Evolutionary conservation across 2,797 vertebrate species (phyloP), one percentile per base, ranked within the genome.

Genomic region (Podargus strigoides): DNA sequence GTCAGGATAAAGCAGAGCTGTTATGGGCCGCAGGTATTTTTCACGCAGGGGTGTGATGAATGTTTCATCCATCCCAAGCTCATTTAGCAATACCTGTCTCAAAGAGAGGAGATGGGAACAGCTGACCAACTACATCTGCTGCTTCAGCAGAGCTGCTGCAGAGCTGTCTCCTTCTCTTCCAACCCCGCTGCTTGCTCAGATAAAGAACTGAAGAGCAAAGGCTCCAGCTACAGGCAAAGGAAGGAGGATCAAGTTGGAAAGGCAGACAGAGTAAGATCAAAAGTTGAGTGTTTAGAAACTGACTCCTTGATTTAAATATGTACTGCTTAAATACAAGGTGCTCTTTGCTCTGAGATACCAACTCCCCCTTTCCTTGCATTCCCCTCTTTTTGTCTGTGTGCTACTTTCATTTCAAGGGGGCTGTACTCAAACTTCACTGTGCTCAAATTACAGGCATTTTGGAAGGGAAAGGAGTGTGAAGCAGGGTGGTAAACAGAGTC

Each of bases 11-110:
- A 99, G 98, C 95, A 99, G 89, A 1, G 98, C 97, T 0, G 98
- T 95, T n/a, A 99, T 75, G 0, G 99, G 98, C 21, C 58, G 97
- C 84, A 99, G 97, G 95, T 99, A 99, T n/a, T 82, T 97, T 92
- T 99, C 98, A 53, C 99, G 98, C 30, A 99, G 97, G 1, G 99
- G 98, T 0, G 98, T 98, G 96, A 99, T 94, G 89, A 99, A 98
- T 1, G 93, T 95, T 60, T 98, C 98, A 2, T 99, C 99, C 89
- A 99, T 98, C 32, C 99, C 98, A 16, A 99, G 97, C 94, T 99
- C 99, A 5, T 99, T 98, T 20, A 99, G 97, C 69, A 99, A 97
- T 84, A 99, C 98, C 99, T 99, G 97, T 27, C 42, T 11, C 60
- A 27, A 11, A 80, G 34, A 69, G 49, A 70, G 74, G 15, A 81